Evolutionary conservation across 2,797 vertebrate species (phyloP).

Genomic region (Eutrigla gurnardus): DNA sequence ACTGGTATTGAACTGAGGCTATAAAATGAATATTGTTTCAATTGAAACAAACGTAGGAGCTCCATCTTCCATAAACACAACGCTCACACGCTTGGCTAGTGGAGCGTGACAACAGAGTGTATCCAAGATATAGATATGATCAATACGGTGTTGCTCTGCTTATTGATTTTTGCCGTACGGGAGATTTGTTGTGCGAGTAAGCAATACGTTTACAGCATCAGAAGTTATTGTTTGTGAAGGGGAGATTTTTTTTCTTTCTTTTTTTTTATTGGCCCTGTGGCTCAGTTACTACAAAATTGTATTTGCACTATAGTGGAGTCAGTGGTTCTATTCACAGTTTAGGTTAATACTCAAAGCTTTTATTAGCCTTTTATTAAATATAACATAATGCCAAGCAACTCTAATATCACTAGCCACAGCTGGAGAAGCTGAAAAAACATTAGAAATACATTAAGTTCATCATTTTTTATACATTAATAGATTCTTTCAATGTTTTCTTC

Average conservation of each 20-base stretch:
- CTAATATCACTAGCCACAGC: background rate
- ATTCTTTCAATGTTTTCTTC: no score
- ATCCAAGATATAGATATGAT: constrained; percentile 73
- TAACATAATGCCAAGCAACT: background rate
- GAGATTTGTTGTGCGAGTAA: constrained; percentile 75
- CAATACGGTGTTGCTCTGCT: constrained; percentile 70
- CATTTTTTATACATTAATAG: background rate
- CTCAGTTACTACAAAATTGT: constrained; percentile 30
- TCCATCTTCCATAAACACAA: constrained; percentile 13
- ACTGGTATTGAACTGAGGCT: constrained; percentile 4
- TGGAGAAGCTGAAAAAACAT: background rate
- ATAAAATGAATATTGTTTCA: constrained; percentile 37
- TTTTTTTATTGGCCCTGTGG: constrained; percentile 11
- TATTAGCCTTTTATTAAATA: constrained; percentile 5
- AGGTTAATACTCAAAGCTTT: background rate
- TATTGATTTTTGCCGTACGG: constrained; percentile 80
- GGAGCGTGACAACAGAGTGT: constrained; percentile 64
- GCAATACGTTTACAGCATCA: constrained; percentile 64
- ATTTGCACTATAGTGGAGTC: background rate
- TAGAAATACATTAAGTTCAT: background rate
- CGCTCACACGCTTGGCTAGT: constrained; percentile 30
- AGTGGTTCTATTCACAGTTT: constrained; percentile 10
- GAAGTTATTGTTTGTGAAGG: constrained; percentile 63
- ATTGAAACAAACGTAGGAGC: constrained; percentile 24
- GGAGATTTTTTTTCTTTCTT: constrained; percentile 22